A percentile compares a stretch with the other conserved stretches of the same genome.
Conservation (phyloP, 2,888 invertebrate species). For the Acanthopleura granulata region DNA sequence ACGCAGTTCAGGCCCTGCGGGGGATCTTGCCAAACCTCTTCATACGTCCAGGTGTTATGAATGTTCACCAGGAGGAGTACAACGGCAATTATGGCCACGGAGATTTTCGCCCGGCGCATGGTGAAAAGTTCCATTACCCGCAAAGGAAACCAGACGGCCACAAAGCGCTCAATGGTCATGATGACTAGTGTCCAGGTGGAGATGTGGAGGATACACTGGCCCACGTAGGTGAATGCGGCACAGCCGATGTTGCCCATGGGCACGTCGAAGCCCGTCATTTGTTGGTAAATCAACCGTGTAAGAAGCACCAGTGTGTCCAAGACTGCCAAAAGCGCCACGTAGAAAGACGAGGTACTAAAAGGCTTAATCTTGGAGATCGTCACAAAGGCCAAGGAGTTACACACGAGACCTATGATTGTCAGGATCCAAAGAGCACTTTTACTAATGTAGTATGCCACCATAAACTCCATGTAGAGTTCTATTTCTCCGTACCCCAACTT, state of each 20-base stretch:
- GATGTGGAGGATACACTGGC: conserved; percentile 5
- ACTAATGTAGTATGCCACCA: conserved; percentile 10
- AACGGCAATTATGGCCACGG: not conserved
- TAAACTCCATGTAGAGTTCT: not conserved
- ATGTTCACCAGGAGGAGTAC: conserved; percentile 8
- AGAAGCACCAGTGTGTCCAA: conserved; percentile 13
- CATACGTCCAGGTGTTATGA: not conserved
- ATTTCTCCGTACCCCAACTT: not conserved
- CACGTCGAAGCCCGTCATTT: conserved; percentile 1
- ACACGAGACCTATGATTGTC: conserved; percentile 9
- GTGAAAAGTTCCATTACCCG: conserved; percentile 13
- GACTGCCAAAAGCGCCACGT: conserved; percentile 7
- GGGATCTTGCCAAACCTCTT: not conserved
- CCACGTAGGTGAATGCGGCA: not conserved
- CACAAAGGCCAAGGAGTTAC: conserved; percentile 12
- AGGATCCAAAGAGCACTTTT: conserved; percentile 14
- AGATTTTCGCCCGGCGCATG: conserved; percentile 1
- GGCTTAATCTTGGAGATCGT: conserved; percentile 19
- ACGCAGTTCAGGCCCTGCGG: not conserved
- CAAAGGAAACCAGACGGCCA: conserved; percentile 15
- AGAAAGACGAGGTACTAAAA: conserved; percentile 12
- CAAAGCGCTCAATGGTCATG: conserved; percentile 17
- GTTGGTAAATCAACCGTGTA: not conserved
- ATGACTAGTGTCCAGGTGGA: conserved; percentile 6
- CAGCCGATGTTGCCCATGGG: conserved; percentile 14